phyloP scores from a whole-genome alignment of 2,888 invertebrate genomes.

The Drosophila trichaetosa region DNA sequence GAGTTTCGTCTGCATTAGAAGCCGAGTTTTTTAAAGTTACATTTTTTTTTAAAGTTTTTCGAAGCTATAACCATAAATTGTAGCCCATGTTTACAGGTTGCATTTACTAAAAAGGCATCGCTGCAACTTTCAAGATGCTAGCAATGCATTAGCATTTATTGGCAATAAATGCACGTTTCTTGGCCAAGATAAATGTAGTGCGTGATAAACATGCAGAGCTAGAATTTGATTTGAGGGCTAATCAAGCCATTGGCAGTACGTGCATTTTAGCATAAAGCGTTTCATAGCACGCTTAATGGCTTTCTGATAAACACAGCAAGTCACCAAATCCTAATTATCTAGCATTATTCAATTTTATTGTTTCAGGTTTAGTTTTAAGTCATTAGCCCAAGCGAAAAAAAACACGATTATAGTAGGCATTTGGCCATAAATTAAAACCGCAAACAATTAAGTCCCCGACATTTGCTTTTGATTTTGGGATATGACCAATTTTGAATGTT shows the following conservation, averaged over 20 bases:
- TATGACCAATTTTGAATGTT: constrained; percentile 16
- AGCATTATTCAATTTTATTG: neutral
- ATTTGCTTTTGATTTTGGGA: neutral
- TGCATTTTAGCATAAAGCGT: constrained; percentile 30
- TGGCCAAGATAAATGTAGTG: constrained; percentile 44
- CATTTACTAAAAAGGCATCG: neutral
- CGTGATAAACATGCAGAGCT: constrained; percentile 50
- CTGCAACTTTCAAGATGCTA: neutral
- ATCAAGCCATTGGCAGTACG: constrained; percentile 27
- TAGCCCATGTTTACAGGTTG: neutral
- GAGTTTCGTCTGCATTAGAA: no score
- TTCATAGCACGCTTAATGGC: neutral
- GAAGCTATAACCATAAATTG: no score
- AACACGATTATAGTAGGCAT: constrained; percentile 9
- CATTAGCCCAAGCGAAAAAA: neutral
- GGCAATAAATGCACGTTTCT: constrained; percentile 41
- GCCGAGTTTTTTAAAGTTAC: no score
- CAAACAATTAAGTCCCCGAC: constrained; percentile 8
- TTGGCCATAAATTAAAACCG: constrained; percentile 19
- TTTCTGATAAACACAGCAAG: neutral
- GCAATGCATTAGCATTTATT: constrained; percentile 9
- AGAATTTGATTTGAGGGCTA: constrained; percentile 36
- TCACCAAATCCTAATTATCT: neutral
- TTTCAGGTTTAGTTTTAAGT: constrained; percentile 9
- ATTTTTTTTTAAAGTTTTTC: no score